These are phyloP conservation scores for Xiphorhynchus erythropygius DNA, from an alignment of 2,797 vertebrate species.

Conservation along the genomic window DNA sequence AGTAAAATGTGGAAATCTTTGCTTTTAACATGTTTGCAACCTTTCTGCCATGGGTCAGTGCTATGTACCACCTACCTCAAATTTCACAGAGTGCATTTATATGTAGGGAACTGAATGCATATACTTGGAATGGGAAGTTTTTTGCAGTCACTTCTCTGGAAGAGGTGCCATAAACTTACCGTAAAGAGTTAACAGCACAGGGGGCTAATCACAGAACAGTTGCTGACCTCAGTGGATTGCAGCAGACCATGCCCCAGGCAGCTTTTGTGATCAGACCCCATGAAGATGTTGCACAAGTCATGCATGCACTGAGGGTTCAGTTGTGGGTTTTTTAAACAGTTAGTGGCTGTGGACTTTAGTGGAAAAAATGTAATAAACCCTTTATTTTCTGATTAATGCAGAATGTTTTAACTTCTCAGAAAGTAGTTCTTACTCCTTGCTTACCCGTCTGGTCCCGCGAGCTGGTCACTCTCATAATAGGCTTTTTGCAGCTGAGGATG, in stretches of 20 bases:
- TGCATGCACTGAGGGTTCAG: background rate
- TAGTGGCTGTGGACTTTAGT: background rate
- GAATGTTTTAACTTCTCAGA: background rate
- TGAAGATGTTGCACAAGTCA: accelerated
- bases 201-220: background rate
- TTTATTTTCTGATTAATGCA: background rate
- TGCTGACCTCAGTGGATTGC: background rate
- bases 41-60: background rate
- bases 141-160: background rate
- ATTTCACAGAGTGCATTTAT: background rate
- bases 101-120: background rate
- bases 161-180: background rate
- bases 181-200: background rate
- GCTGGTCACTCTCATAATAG: background rate
- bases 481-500: background rate
- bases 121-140: background rate
- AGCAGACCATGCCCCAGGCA: background rate
- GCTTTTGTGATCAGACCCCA: background rate
- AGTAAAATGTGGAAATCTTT: background rate
- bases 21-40: background rate
- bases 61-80: background rate
- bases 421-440: background rate
- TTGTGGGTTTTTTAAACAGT: background rate
- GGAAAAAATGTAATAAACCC: background rate
- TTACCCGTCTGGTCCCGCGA: background rate